Evolutionary conservation across 2,888 invertebrate species (phyloP).

Genomic region (Drosophila atripex): DNA sequence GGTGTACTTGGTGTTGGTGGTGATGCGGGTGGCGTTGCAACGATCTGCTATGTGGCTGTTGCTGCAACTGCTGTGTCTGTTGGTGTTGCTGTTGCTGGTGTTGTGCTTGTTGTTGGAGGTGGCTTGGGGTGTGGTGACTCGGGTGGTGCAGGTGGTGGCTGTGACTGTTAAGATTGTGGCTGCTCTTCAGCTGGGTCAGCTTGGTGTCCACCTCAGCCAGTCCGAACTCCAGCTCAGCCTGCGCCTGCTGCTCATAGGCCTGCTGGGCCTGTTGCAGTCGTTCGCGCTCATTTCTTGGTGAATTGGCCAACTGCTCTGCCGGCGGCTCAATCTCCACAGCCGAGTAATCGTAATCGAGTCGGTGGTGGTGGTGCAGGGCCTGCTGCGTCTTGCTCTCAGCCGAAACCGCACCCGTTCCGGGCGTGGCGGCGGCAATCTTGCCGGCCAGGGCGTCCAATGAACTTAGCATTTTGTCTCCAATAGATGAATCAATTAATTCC

Average conservation of each 20-base stretch:
- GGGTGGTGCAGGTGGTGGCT: slow-evolving; percentile 75
- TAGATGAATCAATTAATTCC: neutral
- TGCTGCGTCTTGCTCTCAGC: slow-evolving; percentile 73
- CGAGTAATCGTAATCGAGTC: slow-evolving; percentile 73
- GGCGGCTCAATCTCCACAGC: slow-evolving; percentile 72
- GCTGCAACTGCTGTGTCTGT: slow-evolving; percentile 11
- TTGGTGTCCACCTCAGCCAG: slow-evolving; percentile 72
- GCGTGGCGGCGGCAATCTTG: slow-evolving; percentile 89
- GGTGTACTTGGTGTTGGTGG: slow-evolving; percentile 15
- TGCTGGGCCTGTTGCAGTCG: slow-evolving; percentile 69
- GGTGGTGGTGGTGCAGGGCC: slow-evolving; percentile 60
- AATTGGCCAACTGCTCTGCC: slow-evolving; percentile 68
- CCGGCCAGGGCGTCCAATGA: slow-evolving; percentile 94
- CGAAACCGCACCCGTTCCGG: slow-evolving; percentile 86
- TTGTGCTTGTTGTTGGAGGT: slow-evolving; percentile 59
- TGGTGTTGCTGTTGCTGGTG: slow-evolving; percentile 54
- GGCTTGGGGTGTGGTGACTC: slow-evolving; percentile 75
- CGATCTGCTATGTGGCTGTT: slow-evolving; percentile 57
- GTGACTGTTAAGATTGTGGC: slow-evolving; percentile 39
- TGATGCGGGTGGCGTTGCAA: slow-evolving; percentile 37
- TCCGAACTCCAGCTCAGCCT: slow-evolving; percentile 72
- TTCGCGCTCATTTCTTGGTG: slow-evolving; percentile 66
- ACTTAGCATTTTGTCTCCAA: slow-evolving; percentile 88
- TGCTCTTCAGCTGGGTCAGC: slow-evolving; percentile 60
- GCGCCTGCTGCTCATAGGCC: slow-evolving; percentile 69